Conservation (phyloP, 2,797 vertebrate species). For the Octomys mimax region DNA sequence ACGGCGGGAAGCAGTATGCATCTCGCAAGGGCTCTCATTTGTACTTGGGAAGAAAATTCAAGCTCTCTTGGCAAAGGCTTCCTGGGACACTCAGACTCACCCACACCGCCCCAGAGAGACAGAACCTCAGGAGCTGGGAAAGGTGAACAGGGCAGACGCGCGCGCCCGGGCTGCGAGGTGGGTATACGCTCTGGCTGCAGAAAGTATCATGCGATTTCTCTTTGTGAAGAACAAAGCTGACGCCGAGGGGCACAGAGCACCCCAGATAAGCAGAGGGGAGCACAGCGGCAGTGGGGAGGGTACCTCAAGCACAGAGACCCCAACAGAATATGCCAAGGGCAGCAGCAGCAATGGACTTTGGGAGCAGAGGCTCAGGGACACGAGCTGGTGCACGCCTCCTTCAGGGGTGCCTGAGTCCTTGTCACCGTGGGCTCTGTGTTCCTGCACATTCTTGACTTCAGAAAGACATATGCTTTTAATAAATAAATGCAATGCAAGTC, state of each 20-base stretch:
- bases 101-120: background rate
- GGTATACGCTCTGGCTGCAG: background rate
- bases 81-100: background rate
- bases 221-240: background rate
- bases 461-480: background rate
- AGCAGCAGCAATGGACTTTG: background rate
- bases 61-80: background rate
- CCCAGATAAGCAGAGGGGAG: background rate
- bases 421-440: background rate
- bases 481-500: background rate
- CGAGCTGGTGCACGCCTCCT: fast-evolving
- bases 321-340: background rate
- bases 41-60: background rate
- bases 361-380: background rate
- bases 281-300: background rate
- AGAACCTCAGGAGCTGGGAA: background rate
- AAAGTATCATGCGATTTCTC: background rate
- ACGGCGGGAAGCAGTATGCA: background rate
- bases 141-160: no score
- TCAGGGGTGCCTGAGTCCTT: background rate
- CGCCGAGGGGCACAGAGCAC: background rate
- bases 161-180: background rate
- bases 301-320: background rate
- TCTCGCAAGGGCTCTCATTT: background rate
- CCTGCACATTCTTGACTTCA: background rate